Percentiles rank a stretch among this genome's conserved stretches.
Conservation (phyloP, 2,888 invertebrate species). For the Eristalis arbustorum region DNA sequence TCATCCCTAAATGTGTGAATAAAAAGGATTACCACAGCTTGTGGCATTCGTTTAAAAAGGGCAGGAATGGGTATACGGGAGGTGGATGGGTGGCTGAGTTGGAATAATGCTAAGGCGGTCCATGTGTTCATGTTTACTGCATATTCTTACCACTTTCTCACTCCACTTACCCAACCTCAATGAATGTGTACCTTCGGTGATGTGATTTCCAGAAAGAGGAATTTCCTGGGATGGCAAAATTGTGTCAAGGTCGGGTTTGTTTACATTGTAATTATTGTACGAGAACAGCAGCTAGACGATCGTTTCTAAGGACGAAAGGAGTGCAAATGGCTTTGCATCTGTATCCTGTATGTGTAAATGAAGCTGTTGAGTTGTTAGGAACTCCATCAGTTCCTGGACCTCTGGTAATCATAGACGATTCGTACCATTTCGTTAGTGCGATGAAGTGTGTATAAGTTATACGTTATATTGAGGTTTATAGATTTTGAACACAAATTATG, state of each 20-base stretch:
- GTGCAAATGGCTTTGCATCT: neutral
- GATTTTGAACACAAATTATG: neutral
- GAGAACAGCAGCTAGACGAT: conserved; percentile 6
- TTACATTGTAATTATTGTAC: conserved; percentile 57
- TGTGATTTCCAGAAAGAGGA: conserved; percentile 30
- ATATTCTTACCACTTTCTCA: conserved; percentile 21
- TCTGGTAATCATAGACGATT: neutral
- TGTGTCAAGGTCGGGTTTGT: conserved; percentile 68
- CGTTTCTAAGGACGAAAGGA: conserved; percentile 19
- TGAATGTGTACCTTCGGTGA: conserved; percentile 22
- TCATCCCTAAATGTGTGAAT: conserved; percentile 70
- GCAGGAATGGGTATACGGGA: conserved; percentile 14
- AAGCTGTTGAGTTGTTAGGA: neutral
- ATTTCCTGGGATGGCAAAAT: conserved; percentile 36
- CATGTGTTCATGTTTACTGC: conserved; percentile 34
- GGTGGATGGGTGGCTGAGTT: conserved; percentile 22
- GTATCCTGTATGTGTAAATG: too few relatives aligned
- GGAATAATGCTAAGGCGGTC: conserved; percentile 43
- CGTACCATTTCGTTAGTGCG: neutral
- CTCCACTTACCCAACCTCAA: conserved; percentile 1
- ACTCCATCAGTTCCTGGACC: neutral
- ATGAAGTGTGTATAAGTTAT: neutral
- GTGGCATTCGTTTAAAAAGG: conserved; percentile 61
- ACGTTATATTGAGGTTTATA: neutral
- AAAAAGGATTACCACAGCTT: conserved; percentile 71